Base-by-base conservation (phyloP, 92 coral and sea anemone species). In the Scolanthus callimorphus region DNA sequence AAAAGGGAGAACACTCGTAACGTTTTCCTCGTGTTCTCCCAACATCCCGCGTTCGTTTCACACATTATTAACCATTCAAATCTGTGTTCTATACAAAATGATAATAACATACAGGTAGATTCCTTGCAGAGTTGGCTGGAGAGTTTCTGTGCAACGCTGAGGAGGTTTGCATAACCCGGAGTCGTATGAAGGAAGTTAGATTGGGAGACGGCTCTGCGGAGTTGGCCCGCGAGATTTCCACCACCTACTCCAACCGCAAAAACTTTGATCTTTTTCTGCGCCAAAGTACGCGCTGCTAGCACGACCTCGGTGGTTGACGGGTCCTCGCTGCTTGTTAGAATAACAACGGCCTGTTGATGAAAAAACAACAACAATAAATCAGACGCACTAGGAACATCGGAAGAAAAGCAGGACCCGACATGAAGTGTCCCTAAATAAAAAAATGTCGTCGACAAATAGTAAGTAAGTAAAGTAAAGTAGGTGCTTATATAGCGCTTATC, bases 181-280 rank as follows among this genome's bases (percentile, higher is more conserved):
- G 69, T 70, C 29, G 50, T 26, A 47, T 72, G 51, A 2, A 79
- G 74, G 63, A 54, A 86, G 44, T 67, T 64, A 13, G 75, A 57
- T n/a, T 49, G 80, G 1, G 82, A 64, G 13, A 76, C 89, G 3
- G 77, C 61, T 57, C 59, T 45, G 53, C 47, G 48, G 13, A 81
- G 51, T 31, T 71, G 75, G 4, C 67, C 62, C 2, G 55, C 71
- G 56, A 76, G 70, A 51, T 85, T 49, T 28, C 73, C 67, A 2
- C 80, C 57, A 11, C 96, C 88, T 44, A 83, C 79, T 28, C 81
- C 76, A 49, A 86, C 86, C 43, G 76, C 85, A 59, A 75, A 91
- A 24, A 91, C 65, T 23, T 64, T 73, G 26, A 74, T 78, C 11
- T 82, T 81, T 28, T 61, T 82, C 31, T 73, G 83, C 53, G 86